phyloP scores from a whole-genome alignment of 2,888 invertebrate species.

The Lepetodrilus schrolli region DNA sequence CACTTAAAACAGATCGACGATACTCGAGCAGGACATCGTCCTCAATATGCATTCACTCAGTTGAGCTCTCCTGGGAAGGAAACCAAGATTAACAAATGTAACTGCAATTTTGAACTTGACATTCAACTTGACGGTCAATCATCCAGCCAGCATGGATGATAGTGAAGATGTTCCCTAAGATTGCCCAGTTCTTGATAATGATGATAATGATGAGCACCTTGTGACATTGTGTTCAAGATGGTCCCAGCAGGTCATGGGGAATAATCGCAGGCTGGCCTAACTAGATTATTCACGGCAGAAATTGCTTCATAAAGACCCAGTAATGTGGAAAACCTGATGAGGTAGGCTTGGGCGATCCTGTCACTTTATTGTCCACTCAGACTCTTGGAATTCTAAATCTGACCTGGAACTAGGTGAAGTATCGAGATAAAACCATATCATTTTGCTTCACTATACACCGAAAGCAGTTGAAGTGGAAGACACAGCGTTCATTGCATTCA shows the following conservation, averaged over 20 bases:
- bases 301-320: constrained; percentile 16
- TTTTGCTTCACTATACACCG: neutral
- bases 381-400: neutral
- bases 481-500: neutral
- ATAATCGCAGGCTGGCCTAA: constrained; percentile 7
- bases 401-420: neutral
- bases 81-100: no score
- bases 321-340: constrained; percentile 2
- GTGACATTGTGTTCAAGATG: neutral
- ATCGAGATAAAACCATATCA: neutral
- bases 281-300: constrained; percentile 14
- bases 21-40: no score
- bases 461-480: neutral
- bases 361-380: neutral
- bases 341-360: neutral
- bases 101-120: no score
- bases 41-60: no score
- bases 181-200: neutral
- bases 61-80: no score
- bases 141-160: neutral
- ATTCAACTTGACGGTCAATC: no score
- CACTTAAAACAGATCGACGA: no score
- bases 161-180: neutral
- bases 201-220: constrained; percentile 1
- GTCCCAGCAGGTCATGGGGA: neutral